Evolutionary conservation across 2,113 vertebrate species (phyloP).

Genomic region (Solea senegalensis): DNA sequence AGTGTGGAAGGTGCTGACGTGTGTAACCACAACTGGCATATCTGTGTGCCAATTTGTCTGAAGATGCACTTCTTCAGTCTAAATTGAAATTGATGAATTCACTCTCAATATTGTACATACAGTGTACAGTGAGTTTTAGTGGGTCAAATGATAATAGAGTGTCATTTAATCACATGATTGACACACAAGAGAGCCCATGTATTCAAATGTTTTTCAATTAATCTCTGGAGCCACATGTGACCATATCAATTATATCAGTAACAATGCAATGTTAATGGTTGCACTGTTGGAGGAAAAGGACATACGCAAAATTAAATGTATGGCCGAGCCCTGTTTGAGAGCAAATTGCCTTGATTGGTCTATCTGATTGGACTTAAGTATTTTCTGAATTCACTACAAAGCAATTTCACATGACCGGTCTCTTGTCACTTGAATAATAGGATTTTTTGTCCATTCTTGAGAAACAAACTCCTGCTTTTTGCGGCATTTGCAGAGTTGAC

Average conservation of each 20-base stretch:
- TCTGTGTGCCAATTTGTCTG: neutral
- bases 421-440: neutral
- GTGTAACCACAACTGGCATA: neutral
- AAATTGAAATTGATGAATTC: too few relatives aligned
- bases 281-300: neutral
- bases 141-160: too few relatives aligned
- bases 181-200: too few relatives aligned
- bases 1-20: conserved; percentile 21
- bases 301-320: neutral
- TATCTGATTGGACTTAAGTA: neutral
- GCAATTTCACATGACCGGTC: neutral
- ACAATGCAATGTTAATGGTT: too few relatives aligned
- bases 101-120: too few relatives aligned
- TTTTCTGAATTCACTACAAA: neutral
- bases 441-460: neutral
- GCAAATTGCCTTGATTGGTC: neutral
- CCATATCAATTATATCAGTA: too few relatives aligned
- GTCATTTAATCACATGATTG: too few relatives aligned
- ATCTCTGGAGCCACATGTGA: too few relatives aligned
- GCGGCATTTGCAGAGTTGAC: conserved; percentile 46
- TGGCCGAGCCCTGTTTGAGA: neutral
- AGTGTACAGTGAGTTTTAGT: too few relatives aligned
- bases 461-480: conserved; percentile 22
- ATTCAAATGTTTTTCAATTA: too few relatives aligned
- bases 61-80: neutral